Conservation (phyloP, 1,140 invertebrate species). For the Ditylenchus dipsaci region DNA sequence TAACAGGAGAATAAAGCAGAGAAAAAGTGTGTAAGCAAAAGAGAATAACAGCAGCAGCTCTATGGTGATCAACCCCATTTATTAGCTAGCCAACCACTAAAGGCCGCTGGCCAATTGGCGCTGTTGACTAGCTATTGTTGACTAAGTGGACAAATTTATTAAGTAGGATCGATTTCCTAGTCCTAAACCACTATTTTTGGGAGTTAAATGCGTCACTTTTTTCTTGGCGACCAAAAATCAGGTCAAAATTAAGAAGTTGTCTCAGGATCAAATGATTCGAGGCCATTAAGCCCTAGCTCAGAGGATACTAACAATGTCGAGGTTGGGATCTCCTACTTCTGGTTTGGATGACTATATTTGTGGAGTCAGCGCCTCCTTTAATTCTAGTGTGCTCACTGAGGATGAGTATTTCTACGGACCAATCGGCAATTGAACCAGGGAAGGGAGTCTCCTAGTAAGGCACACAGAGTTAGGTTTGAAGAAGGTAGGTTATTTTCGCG, state of each 20-base stretch:
- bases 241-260: constrained; percentile 21
- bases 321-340: background rate
- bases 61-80: no score
- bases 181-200: background rate
- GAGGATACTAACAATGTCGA: no score
- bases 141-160: no score
- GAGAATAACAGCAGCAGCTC: no score
- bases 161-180: no score
- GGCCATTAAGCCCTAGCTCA: no score
- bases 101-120: no score
- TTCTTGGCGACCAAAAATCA: constrained; percentile 39
- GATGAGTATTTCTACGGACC: background rate
- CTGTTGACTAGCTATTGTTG: no score
- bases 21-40: no score
- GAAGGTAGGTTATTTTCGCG: background rate
- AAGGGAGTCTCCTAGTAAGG: background rate
- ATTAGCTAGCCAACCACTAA: no score
- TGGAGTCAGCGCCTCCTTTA: constrained; percentile 14
- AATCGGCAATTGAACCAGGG: background rate
- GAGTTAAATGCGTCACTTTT: constrained; percentile 26
- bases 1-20: no score
- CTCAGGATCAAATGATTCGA: background rate
- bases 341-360: constrained; percentile 10
- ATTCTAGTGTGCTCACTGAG: background rate
- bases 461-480: background rate